phyloP scores from a whole-genome alignment of 1,140 invertebrate genomes.

The Semibalanus balanoides region DNA sequence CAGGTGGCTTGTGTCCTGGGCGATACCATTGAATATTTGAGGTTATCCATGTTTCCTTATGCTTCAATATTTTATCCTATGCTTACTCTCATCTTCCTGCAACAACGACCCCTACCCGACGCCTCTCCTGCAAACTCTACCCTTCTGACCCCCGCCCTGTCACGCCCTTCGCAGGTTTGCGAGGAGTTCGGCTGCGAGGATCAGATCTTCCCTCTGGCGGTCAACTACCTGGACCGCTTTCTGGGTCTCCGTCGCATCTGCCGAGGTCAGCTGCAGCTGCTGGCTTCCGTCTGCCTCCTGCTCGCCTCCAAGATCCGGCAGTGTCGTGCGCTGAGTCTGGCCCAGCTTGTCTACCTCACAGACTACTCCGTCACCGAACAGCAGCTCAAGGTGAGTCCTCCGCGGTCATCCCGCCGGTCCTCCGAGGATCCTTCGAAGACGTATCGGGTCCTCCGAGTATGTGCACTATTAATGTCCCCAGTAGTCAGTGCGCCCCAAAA shows the following conservation, averaged over 20 bases:
- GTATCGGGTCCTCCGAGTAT: too few species aligned
- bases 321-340: slow-evolving; percentile 57
- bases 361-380: slow-evolving; percentile 72
- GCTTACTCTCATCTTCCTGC: too few species aligned
- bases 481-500: too few species aligned
- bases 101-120: too few species aligned
- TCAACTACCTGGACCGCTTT: slow-evolving; percentile 87
- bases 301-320: slow-evolving; percentile 82
- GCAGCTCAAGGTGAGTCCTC: slow-evolving; percentile 65
- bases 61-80: too few species aligned
- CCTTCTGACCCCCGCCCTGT: not conserved
- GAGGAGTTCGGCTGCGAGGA: slow-evolving; percentile 47
- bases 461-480: too few species aligned
- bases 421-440: too few species aligned
- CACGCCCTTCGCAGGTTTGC: slow-evolving; percentile 12
- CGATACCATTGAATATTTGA: too few species aligned
- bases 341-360: slow-evolving; percentile 74
- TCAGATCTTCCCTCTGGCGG: slow-evolving; percentile 75
- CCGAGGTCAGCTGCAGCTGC: slow-evolving; percentile 66
- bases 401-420: too few species aligned
- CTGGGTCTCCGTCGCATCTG: slow-evolving; percentile 55
- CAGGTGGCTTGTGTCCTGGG: too few species aligned
- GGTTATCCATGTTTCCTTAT: too few species aligned
- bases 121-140: too few species aligned
- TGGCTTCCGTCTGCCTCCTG: slow-evolving; percentile 75